Conservation (phyloP, 2,888 invertebrate species). For the Meganola albula region DNA sequence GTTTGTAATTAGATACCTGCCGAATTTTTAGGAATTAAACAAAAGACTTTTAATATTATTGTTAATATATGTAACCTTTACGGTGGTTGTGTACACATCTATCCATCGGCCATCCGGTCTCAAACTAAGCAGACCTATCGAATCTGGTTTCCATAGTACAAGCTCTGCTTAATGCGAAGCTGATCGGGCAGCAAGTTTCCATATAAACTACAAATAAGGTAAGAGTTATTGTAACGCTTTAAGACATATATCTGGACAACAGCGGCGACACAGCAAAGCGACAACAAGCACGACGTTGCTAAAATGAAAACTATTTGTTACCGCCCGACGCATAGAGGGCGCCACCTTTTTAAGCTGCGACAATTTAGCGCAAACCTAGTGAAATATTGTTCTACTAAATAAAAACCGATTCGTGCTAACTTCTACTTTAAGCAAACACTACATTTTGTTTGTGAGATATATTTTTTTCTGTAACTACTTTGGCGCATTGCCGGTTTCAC, state of each 20-base stretch:
- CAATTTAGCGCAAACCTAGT: slow-evolving; percentile 36
- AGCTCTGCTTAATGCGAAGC: no score
- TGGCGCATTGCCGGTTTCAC: slow-evolving; percentile 35
- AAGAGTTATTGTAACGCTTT: slow-evolving; percentile 19
- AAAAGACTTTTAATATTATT: no score
- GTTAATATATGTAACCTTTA: no score
- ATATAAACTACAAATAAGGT: slow-evolving; percentile 11
- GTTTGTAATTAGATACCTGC: no score
- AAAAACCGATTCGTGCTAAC: slow-evolving; percentile 38
- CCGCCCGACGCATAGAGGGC: slow-evolving; percentile 31
- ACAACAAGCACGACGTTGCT: slow-evolving; percentile 36
- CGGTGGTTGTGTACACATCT: no score
- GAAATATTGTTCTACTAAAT: slow-evolving; percentile 40
- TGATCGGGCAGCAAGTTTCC: no score
- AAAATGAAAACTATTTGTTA: slow-evolving; percentile 57
- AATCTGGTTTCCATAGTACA: no score
- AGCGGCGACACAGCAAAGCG: slow-evolving; percentile 29
- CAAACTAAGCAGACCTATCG: no score
- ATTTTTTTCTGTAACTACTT: slow-evolving; percentile 33
- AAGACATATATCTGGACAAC: slow-evolving; percentile 27
- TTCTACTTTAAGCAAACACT: slow-evolving; percentile 29
- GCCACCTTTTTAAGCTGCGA: slow-evolving; percentile 38
- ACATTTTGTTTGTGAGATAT: slow-evolving; percentile 29
- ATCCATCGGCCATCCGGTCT: no score
- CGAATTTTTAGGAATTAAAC: no score